Evolutionary conservation across 2,797 vertebrate species (phyloP).

Genomic region (Nasua narica): DNA sequence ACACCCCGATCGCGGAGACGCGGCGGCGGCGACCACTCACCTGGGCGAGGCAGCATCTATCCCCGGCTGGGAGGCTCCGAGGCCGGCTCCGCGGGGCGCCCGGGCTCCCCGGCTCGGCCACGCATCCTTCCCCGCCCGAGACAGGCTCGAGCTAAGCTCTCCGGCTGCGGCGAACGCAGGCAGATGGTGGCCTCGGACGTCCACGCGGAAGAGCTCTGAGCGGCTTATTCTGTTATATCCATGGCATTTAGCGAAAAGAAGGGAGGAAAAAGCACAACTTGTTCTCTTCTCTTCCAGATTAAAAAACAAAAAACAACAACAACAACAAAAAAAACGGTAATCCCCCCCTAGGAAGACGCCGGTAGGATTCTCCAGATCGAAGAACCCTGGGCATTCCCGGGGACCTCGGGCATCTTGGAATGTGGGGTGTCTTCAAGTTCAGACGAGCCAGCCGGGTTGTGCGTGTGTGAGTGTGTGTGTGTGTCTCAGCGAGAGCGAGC

Average conservation of each 20-base stretch:
- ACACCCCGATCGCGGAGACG: background rate
- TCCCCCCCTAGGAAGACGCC: slow-evolving; percentile 72
- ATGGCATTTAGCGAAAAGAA: slow-evolving; percentile 67
- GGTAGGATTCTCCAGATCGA: slow-evolving; percentile 71
- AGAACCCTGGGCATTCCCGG: slow-evolving; percentile 72
- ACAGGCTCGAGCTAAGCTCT: slow-evolving; percentile 77
- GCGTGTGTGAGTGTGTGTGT: slow-evolving; percentile 42
- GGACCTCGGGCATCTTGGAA: slow-evolving; percentile 73
- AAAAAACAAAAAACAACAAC: slow-evolving; percentile 57
- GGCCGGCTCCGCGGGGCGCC: slow-evolving; percentile 76
- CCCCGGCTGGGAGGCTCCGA: slow-evolving; percentile 71
- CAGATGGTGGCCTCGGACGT: slow-evolving; percentile 81
- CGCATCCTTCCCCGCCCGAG: slow-evolving; percentile 80
- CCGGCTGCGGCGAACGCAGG: slow-evolving; percentile 76
- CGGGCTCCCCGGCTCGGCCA: slow-evolving; percentile 75
- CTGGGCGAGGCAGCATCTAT: slow-evolving; percentile 84
- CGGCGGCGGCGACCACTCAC: slow-evolving; percentile 75
- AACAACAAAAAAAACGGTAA: slow-evolving; percentile 57
- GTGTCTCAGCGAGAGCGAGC: slow-evolving; percentile 39
- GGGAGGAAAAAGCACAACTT: slow-evolving; percentile 65
- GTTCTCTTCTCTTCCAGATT: slow-evolving; percentile 74
- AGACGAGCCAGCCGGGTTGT: slow-evolving; percentile 58
- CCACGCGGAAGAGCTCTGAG: slow-evolving; percentile 79
- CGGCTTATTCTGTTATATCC: slow-evolving; percentile 83
- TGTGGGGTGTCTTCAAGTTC: slow-evolving; percentile 78